These are phyloP conservation scores for Sinocyclocheilus rhinocerous DNA, from an alignment of 2,113 vertebrate species.

Conservation along the genomic window DNA sequence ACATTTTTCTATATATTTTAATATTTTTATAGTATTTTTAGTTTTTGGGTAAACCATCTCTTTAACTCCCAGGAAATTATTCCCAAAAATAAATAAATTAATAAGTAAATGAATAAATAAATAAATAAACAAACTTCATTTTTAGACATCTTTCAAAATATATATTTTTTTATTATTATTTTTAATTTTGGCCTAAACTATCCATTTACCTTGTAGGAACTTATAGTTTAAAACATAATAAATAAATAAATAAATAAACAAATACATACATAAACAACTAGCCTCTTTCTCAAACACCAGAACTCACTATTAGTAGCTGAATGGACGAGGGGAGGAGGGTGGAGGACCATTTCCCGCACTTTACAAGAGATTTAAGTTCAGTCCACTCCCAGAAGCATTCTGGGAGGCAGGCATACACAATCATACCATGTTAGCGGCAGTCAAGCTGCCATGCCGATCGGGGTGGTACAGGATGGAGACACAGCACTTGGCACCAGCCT, in stretches of 20 bases:
- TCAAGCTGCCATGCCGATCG: not conserved
- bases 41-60: not conserved
- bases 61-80: no score
- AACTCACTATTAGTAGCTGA: constrained; percentile 13
- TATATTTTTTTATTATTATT: no score
- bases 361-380: constrained; percentile 31
- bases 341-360: not conserved
- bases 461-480: constrained; percentile 45
- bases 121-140: no score
- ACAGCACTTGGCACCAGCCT: constrained; percentile 39
- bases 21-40: no score
- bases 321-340: not conserved
- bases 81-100: no score
- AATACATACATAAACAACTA: not conserved
- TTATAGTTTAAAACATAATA: not conserved
- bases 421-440: constrained; percentile 22
- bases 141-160: no score
- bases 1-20: no score
- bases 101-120: no score
- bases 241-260: not conserved
- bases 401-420: constrained; percentile 16
- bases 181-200: no score
- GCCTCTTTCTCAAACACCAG: constrained; percentile 7
- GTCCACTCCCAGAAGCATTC: constrained; percentile 16
- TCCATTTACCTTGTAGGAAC: not conserved